phyloP scores from a whole-genome alignment of 35 echinoderm and acorn worm genomes.

The Antedon bifida region DNA sequence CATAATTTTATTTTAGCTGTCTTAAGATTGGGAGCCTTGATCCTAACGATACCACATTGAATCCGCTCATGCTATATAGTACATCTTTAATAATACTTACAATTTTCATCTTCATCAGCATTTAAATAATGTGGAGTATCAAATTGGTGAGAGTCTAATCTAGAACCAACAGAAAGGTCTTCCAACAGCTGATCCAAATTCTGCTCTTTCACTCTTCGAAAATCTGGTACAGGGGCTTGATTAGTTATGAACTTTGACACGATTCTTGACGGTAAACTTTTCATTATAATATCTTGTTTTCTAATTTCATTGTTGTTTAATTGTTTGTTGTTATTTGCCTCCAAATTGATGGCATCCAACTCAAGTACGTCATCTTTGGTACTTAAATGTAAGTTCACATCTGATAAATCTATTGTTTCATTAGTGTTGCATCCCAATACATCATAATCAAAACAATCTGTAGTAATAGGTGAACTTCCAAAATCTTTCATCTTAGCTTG shows the following conservation, averaged over 20 bases:
- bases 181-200: neutral
- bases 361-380: neutral
- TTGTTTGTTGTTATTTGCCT: neutral
- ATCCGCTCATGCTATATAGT: too few species aligned
- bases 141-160: neutral
- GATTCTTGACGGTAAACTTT: neutral
- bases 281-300: neutral
- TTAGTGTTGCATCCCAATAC: neutral
- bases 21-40: too few species aligned
- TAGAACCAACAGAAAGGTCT: neutral
- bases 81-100: neutral
- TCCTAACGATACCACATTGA: too few species aligned
- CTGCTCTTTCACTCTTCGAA: neutral
- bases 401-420: neutral
- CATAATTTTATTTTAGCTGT: too few species aligned
- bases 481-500: neutral
- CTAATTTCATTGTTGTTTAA: neutral
- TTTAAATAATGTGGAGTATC: neutral
- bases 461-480: neutral
- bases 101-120: neutral
- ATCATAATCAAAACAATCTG: neutral
- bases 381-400: neutral
- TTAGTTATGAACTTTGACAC: neutral
- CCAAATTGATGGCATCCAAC: too few species aligned
- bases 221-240: neutral